Conservation (phyloP, 2,797 vertebrate genomes). For the Odontamblyopus lacepedii region DNA sequence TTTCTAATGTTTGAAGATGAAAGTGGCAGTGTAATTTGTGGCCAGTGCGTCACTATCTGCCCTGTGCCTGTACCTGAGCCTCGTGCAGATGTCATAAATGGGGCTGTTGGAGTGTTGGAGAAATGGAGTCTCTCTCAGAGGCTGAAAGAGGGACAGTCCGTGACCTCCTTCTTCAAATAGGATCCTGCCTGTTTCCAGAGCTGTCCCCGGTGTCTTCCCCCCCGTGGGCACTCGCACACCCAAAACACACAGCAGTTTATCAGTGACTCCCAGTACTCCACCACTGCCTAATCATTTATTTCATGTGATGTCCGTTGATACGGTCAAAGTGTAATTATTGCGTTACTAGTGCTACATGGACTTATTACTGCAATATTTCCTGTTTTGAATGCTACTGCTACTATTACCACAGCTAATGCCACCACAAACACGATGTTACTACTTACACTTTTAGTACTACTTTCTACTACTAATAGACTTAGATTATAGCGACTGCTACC, state of each 20-base stretch:
- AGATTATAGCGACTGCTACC: too few species aligned
- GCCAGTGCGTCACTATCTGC: background rate
- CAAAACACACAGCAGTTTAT: slow-evolving; percentile 14
- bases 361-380: too few species aligned
- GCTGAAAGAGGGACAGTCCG: slow-evolving; percentile 77
- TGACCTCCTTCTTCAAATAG: slow-evolving; percentile 85
- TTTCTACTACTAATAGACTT: too few species aligned
- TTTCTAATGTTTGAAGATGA: slow-evolving; percentile 37
- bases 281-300: slow-evolving; percentile 21
- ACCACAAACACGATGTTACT: too few species aligned
- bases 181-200: slow-evolving; percentile 75
- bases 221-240: slow-evolving; percentile 32
- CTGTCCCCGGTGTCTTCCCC: slow-evolving; percentile 55
- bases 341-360: too few species aligned
- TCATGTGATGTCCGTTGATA: background rate
- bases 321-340: background rate
- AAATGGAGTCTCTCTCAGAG: slow-evolving; percentile 63
- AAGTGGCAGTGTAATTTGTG: slow-evolving; percentile 54
- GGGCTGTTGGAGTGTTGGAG: slow-evolving; percentile 74
- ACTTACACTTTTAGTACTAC: too few species aligned
- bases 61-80: slow-evolving; percentile 15
- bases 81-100: slow-evolving; percentile 67
- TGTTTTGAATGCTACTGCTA: too few species aligned
- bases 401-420: too few species aligned
- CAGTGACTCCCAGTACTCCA: slow-evolving; percentile 10